Evolutionary conservation across 2,888 invertebrate species (phyloP), one percentile per base, ranked within the genome.

Genomic region (Coelinius sp.): DNA sequence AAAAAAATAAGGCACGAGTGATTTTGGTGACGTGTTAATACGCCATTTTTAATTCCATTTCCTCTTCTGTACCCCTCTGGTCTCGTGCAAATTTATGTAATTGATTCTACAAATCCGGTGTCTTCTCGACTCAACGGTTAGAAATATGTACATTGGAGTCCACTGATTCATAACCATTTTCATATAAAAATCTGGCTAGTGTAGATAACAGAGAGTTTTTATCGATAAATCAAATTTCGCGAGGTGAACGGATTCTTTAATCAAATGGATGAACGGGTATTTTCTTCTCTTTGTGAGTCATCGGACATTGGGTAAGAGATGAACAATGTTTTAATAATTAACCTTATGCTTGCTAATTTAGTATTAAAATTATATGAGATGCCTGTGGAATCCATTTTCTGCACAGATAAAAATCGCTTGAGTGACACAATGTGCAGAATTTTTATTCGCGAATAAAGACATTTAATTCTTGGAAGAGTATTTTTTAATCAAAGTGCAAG

Each of bases 11-110:
- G 63, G 59, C 62, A 68, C 77, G 74, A 79, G 77, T 79, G 76
- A 71, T 81, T 78, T 80, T 81, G 82, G 82, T 83, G 83, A 83
- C 83, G 83, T 83, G 83, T 82, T 81, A 75, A 81, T 79, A 77
- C 79, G 78, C 82, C 82, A 82, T 81, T 82, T 82, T 80, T 77
- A 62, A 62, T 70, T 46, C 49, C 17, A 53, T 20, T 22, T 52
- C 8, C 46, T 46, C 59, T 68, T 24, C 25, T 22, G 25, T 62
- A 22, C 6, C 38, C 62, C 20, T 62, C 62, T 14, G 10, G 38
- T 41, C 63, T 63, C 41, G 44, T 63, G 44, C 25, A 59, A 59
- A 59, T 56, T 56, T 31, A 59, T 59, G 31, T 59, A 59, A 59
- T 59, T 56, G 20, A 59, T 17, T 59, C 22, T 27, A 20, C 1